Evolutionary conservation across 2,797 vertebrate species (phyloP).

Genomic region (Heterohyrax brucei): DNA sequence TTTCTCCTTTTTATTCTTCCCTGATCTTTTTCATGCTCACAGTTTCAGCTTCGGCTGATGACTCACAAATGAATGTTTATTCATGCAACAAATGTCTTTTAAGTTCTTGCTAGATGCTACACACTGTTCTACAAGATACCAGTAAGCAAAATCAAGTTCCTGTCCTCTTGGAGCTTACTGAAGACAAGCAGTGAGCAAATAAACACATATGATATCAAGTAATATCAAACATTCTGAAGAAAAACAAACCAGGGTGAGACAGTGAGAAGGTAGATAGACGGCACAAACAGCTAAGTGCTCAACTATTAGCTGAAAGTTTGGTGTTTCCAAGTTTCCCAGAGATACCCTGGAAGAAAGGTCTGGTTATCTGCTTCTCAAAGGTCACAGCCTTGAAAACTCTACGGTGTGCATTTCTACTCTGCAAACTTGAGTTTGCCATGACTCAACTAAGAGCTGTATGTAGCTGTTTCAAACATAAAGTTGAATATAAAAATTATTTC

Average conservation of each 20-base stretch:
- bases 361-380: too few species aligned
- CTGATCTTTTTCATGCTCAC: neutral
- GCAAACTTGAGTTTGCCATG: neutral
- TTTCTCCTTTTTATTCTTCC: slow-evolving; percentile 1
- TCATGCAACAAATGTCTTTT: neutral
- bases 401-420: too few species aligned
- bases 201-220: neutral
- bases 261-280: neutral
- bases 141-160: slow-evolving; percentile 4
- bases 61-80: neutral
- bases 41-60: neutral
- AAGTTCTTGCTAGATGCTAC: neutral
- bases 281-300: neutral
- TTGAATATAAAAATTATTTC: too few species aligned
- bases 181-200: neutral
- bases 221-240: neutral
- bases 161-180: neutral
- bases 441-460: neutral
- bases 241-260: neutral
- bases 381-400: neutral
- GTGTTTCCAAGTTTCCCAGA: too few species aligned
- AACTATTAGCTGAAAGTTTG: neutral
- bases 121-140: slow-evolving; percentile 15
- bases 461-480: too few species aligned
- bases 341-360: too few species aligned